Conservation (phyloP, 2,113 vertebrate species). For the Suncus etruscus region DNA sequence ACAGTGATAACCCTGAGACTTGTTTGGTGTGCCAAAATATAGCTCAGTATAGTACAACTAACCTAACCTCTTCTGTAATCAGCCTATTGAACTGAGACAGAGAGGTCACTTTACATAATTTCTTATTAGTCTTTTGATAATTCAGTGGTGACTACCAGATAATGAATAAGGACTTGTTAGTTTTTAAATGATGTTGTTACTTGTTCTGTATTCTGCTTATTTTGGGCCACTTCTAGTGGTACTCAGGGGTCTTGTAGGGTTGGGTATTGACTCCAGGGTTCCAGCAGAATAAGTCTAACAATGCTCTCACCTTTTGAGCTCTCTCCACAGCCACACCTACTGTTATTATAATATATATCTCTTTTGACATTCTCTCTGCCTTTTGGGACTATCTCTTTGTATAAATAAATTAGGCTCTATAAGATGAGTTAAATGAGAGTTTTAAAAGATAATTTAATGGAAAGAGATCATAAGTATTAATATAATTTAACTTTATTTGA, state of each 20-base stretch:
- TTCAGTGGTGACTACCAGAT: background rate
- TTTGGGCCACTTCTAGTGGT: too few species aligned
- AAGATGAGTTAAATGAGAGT: background rate
- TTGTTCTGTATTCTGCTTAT: background rate
- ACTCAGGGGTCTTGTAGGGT: too few species aligned
- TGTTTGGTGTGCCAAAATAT: background rate
- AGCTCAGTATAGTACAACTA: background rate
- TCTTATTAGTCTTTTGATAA: slow-evolving; percentile 58
- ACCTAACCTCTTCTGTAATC: background rate
- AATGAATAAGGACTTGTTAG: background rate
- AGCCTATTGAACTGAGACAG: background rate
- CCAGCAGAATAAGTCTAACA: too few species aligned
- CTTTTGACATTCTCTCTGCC: background rate
- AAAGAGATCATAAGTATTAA: background rate
- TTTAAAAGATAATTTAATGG: slow-evolving; percentile 8
- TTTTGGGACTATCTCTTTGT: background rate
- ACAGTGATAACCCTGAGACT: background rate
- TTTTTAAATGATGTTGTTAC: too few species aligned
- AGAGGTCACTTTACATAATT: slow-evolving; percentile 5
- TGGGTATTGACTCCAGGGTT: too few species aligned
- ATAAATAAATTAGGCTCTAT: background rate
- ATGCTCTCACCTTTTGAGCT: too few species aligned
- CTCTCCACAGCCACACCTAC: background rate
- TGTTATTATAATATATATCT: background rate
- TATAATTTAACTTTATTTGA: slow-evolving; percentile 32